phyloP scores from a whole-genome alignment of 2,888 invertebrate genomes.

The Nemotelus pantherinus region DNA sequence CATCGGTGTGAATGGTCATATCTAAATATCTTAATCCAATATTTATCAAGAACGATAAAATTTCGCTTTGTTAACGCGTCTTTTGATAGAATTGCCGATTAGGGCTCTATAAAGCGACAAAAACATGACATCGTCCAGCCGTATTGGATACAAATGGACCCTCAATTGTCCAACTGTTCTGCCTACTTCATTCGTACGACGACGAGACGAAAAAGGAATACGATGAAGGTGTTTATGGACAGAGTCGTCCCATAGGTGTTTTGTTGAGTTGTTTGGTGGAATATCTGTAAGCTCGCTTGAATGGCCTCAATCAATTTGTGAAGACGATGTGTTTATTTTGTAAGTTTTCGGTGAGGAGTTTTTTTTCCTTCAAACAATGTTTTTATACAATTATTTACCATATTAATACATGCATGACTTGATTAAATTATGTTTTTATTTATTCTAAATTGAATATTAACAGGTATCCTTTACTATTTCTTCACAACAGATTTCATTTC shows the following conservation, averaged over 20 bases:
- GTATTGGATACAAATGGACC: conserved; percentile 50
- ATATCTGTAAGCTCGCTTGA: conserved; percentile 7
- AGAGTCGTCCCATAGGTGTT: conserved; percentile 32
- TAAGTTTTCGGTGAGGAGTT: neutral
- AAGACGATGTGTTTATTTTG: conserved; percentile 28
- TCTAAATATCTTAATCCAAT: conserved; percentile 64
- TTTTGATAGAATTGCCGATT: conserved; percentile 66
- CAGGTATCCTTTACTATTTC: too few relatives aligned
- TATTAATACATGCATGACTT: too few relatives aligned
- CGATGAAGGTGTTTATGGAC: conserved; percentile 41
- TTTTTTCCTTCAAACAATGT: too few relatives aligned
- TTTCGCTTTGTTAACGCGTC: conserved; percentile 63
- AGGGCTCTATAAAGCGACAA: conserved; percentile 66
- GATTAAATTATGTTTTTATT: too few relatives aligned
- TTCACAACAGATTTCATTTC: too few relatives aligned
- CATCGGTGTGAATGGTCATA: conserved; percentile 50
- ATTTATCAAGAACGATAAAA: conserved; percentile 55
- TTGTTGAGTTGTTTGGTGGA: neutral
- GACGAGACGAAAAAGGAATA: conserved; percentile 33
- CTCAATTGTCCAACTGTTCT: conserved; percentile 41
- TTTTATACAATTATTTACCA: too few relatives aligned
- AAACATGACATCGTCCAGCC: conserved; percentile 62
- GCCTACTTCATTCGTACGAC: conserved; percentile 14
- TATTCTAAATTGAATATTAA: too few relatives aligned
- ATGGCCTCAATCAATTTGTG: conserved; percentile 24